A percentile compares a stretch with the other conserved stretches of the same genome.
These are phyloP conservation scores for Gonatopus flavifemur DNA, from an alignment of 1,140 invertebrate species.

Conservation along the genomic window DNA sequence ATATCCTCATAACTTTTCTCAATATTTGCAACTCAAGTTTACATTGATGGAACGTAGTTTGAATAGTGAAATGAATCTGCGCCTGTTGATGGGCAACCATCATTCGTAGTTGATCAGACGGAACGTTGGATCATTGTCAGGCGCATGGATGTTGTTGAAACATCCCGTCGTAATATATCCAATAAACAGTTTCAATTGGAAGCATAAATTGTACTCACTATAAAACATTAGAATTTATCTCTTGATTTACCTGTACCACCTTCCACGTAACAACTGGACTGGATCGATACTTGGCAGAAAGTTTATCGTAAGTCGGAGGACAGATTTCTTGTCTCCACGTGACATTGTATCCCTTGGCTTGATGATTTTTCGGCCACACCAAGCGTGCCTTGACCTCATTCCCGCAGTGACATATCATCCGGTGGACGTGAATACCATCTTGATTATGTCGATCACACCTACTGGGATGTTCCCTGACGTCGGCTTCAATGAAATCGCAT, in stretches of 20 bases:
- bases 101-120: no score
- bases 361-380: constrained; percentile 28
- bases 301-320: constrained; percentile 5
- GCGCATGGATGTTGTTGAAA: no score
- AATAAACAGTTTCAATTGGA: no score
- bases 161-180: no score
- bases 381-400: constrained; percentile 34
- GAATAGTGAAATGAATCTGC: no score
- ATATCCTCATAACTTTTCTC: no score
- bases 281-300: neutral
- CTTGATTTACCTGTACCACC: constrained; percentile 20
- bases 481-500: constrained; percentile 34
- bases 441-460: constrained; percentile 34
- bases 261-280: constrained; percentile 12
- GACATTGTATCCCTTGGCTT: constrained; percentile 31
- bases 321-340: constrained; percentile 35
- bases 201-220: no score
- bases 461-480: constrained; percentile 26
- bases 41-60: no score
- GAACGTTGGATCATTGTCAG: no score
- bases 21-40: no score
- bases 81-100: no score
- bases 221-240: no score
- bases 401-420: constrained; percentile 34
- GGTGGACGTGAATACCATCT: constrained; percentile 30